Evolutionary conservation across 2,888 invertebrate genomes (phyloP).

Genomic region (Gordius sp.): DNA sequence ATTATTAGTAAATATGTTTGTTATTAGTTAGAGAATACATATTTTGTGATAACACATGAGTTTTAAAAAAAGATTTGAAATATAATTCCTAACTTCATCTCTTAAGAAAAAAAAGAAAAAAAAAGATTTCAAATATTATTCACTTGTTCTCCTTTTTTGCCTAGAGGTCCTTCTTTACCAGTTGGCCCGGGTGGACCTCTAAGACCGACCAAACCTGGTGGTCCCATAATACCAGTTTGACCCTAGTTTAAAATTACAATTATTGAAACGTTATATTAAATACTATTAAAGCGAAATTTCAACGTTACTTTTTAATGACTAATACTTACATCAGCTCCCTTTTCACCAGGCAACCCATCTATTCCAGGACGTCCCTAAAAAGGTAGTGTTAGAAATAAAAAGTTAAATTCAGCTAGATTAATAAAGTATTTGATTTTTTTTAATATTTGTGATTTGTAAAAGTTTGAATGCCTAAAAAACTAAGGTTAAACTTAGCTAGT

Average conservation of each 20-base stretch:
- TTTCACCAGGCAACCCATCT: slow-evolving; percentile 10
- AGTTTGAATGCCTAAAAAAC: no score
- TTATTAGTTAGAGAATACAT: background rate
- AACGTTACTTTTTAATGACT: background rate
- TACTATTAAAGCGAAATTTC: background rate
- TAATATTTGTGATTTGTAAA: no score
- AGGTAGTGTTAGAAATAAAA: no score
- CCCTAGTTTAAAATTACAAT: background rate
- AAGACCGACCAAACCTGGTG: slow-evolving; percentile 1
- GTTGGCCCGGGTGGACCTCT: background rate
- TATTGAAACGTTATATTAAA: background rate
- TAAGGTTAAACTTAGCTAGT: no score
- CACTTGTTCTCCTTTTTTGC: slow-evolving; percentile 10
- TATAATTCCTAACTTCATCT: background rate
- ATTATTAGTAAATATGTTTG: background rate
- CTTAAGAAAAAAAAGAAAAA: background rate
- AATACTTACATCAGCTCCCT: slow-evolving; percentile 14
- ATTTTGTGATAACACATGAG: background rate
- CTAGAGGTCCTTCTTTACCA: slow-evolving; percentile 1
- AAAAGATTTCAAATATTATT: background rate
- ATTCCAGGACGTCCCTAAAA: slow-evolving; percentile 1
- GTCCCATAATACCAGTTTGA: background rate
- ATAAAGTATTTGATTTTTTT: no score
- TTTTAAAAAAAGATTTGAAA: background rate
- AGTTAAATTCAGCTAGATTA: no score